phyloP scores from a whole-genome alignment of 1,140 invertebrate species.

The Drosophila arizonae region DNA sequence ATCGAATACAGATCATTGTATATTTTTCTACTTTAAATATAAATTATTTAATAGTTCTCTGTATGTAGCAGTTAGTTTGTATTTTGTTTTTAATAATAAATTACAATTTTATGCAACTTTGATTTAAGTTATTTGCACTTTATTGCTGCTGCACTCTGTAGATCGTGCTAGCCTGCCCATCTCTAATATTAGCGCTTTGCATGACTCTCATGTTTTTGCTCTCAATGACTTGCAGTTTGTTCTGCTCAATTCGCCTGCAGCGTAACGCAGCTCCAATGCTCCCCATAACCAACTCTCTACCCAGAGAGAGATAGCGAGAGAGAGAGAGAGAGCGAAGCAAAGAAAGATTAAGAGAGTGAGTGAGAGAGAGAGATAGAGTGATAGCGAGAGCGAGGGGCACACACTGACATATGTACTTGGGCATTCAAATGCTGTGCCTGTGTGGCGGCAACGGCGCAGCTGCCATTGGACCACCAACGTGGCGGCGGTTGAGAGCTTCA shows the following conservation, averaged over 20 bases:
- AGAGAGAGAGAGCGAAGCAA: slow-evolving; percentile 7
- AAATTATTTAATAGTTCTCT: too few species aligned
- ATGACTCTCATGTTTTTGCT: slow-evolving; percentile 68
- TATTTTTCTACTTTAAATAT: too few species aligned
- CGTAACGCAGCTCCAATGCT: slow-evolving; percentile 61
- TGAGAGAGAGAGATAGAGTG: slow-evolving; percentile 24
- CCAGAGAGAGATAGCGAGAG: neutral
- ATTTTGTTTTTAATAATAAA: too few species aligned
- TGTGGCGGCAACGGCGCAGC: slow-evolving; percentile 65
- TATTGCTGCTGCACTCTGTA: neutral
- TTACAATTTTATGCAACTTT: neutral
- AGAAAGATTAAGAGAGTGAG: neutral
- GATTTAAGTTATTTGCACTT: neutral
- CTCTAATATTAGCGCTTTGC: slow-evolving; percentile 17
- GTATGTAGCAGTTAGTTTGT: too few species aligned
- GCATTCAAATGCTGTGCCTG: slow-evolving; percentile 58
- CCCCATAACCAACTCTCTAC: slow-evolving; percentile 37
- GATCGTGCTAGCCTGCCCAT: slow-evolving; percentile 10
- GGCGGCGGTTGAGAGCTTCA: slow-evolving; percentile 66
- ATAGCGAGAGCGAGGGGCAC: slow-evolving; percentile 28
- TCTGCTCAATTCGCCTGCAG: slow-evolving; percentile 71
- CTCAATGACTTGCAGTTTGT: slow-evolving; percentile 79
- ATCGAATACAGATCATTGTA: too few species aligned
- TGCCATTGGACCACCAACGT: slow-evolving; percentile 78
- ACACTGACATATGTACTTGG: slow-evolving; percentile 21